Evolutionary conservation across 2,888 invertebrate genomes (phyloP).

Genomic region (Dendrolimus pini): DNA sequence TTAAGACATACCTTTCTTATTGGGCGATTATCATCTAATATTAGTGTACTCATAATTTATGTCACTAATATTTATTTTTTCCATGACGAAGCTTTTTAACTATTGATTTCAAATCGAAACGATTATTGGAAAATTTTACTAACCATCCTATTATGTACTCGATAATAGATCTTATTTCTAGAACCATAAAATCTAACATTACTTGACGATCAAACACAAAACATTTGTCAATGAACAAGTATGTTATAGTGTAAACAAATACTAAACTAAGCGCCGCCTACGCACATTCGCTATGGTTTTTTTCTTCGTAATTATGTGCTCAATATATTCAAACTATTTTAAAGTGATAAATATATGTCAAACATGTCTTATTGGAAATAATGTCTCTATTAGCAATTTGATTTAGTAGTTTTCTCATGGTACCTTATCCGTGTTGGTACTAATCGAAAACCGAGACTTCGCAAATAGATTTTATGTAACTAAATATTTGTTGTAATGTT

Average conservation of each 20-base stretch:
- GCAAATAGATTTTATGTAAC: neutral
- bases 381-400: neutral
- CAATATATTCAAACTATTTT: slow-evolving; percentile 14
- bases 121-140: slow-evolving; percentile 28
- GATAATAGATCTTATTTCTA: slow-evolving; percentile 21
- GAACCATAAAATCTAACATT: slow-evolving; percentile 5
- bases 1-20: no score
- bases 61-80: no score
- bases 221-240: slow-evolving; percentile 19
- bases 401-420: neutral
- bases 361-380: slow-evolving; percentile 3
- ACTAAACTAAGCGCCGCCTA: slow-evolving; percentile 22
- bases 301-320: slow-evolving; percentile 18
- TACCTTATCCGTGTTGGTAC: neutral
- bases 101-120: slow-evolving; percentile 36
- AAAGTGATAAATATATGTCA: slow-evolving; percentile 10
- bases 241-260: slow-evolving; percentile 27
- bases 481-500: no score
- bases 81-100: slow-evolving; percentile 15
- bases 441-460: neutral
- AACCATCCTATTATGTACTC: slow-evolving; percentile 8
- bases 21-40: no score
- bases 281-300: slow-evolving; percentile 15
- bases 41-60: no score
- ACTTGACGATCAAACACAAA: neutral